A percentile compares a stretch with the other conserved stretches of the same genome.
Conservation (phyloP, 2,888 invertebrate species). For the Amphipyra tragopoginis region DNA sequence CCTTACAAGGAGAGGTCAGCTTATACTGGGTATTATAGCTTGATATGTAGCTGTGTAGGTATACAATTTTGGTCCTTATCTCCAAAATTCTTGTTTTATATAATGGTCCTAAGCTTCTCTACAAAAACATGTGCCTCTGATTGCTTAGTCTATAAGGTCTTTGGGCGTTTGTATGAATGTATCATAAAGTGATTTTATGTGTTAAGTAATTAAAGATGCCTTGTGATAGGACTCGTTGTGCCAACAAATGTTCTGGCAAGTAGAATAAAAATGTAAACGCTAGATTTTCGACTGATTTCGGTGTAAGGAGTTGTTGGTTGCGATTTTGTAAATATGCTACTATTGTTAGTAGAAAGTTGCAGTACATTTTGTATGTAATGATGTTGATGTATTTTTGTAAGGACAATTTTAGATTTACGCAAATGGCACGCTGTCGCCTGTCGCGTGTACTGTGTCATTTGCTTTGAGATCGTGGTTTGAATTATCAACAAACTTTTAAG, state of each 20-base stretch:
- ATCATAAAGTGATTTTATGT: not conserved
- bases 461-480: constrained; percentile 15
- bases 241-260: constrained; percentile 50
- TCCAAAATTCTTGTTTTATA: not conserved
- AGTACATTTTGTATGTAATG: constrained; percentile 35
- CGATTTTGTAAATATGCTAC: constrained; percentile 35
- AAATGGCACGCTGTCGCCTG: constrained; percentile 21
- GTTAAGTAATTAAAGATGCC: constrained; percentile 29
- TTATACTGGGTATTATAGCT: too few relatives aligned
- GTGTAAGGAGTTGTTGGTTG: constrained; percentile 54
- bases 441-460: constrained; percentile 29
- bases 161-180: constrained; percentile 16
- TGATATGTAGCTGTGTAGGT: too few relatives aligned
- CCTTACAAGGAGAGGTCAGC: too few relatives aligned
- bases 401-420: constrained; percentile 23
- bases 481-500: constrained; percentile 40
- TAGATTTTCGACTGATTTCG: constrained; percentile 75
- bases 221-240: constrained; percentile 50
- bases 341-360: constrained; percentile 26
- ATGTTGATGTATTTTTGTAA: constrained; percentile 49
- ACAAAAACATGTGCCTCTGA: not conserved
- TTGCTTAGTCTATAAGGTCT: not conserved
- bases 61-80: not conserved
- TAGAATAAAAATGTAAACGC: constrained; percentile 51
- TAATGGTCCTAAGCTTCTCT: not conserved